A percentile compares a stretch with the other conserved stretches of the same genome.
Conservation (phyloP, 2,113 vertebrate genomes). For the Hypanus sabinus region DNA sequence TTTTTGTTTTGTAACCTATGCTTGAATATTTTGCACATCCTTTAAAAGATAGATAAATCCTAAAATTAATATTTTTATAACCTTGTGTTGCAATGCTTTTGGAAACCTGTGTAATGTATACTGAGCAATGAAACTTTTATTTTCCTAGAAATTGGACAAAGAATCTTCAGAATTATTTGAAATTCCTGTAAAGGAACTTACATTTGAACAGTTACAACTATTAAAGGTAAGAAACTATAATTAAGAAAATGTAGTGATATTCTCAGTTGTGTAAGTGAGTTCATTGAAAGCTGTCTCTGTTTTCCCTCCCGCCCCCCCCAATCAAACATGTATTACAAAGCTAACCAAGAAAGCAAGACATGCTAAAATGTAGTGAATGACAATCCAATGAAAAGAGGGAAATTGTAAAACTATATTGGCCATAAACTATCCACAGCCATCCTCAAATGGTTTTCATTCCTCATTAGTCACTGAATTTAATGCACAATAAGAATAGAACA, state of each 20-base stretch:
- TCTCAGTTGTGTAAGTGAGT: neutral
- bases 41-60: too few relatives aligned
- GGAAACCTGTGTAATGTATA: too few relatives aligned
- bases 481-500: neutral
- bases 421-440: neutral
- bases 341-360: neutral
- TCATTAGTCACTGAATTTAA: neutral
- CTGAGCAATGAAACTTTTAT: slow-evolving; percentile 31
- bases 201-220: slow-evolving; percentile 89
- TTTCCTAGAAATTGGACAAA: slow-evolving; percentile 75
- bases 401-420: too few relatives aligned
- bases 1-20: too few relatives aligned
- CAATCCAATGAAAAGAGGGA: neutral
- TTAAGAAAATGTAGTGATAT: neutral
- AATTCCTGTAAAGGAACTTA: slow-evolving; percentile 92
- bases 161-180: slow-evolving; percentile 79
- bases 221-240: slow-evolving; percentile 68
- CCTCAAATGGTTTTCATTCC: neutral
- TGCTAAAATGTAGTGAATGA: neutral
- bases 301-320: neutral
- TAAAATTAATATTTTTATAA: neutral
- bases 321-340: neutral
- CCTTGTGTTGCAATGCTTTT: neutral
- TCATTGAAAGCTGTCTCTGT: too few relatives aligned
- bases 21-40: too few relatives aligned